Conservation (phyloP, 2,888 invertebrate species). For the Pristionchus japonicus region DNA sequence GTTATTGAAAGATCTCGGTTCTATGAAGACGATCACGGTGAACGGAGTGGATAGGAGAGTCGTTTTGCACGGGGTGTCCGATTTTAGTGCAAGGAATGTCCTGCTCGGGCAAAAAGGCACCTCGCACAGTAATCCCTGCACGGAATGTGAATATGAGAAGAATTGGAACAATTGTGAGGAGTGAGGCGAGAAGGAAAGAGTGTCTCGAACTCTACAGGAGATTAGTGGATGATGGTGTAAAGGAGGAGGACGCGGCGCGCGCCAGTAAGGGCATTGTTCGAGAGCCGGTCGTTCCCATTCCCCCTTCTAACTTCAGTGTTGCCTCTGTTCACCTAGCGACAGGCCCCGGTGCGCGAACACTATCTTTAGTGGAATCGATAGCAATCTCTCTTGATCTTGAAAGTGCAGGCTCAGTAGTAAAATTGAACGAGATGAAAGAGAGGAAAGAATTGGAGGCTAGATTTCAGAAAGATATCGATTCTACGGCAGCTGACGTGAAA, state of each 20-base stretch:
- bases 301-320: background rate
- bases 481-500: background rate
- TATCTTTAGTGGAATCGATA: background rate
- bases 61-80: background rate
- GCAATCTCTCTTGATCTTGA: background rate
- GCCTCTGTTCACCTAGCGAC: background rate
- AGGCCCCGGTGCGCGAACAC: background rate
- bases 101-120: background rate
- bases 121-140: background rate
- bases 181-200: background rate
- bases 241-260: background rate
- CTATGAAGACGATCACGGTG: background rate
- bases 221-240: background rate
- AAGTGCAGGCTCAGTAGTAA: background rate
- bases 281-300: background rate
- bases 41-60: background rate
- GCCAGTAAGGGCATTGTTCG: background rate
- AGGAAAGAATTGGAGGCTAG: background rate
- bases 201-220: background rate
- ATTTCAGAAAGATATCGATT: background rate
- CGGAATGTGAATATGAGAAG: background rate
- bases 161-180: background rate
- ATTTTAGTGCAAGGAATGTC: background rate
- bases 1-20: background rate
- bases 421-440: background rate